Base-by-base conservation (phyloP, 2,888 invertebrate genomes). In the Ichneumoninae sp. region DNA sequence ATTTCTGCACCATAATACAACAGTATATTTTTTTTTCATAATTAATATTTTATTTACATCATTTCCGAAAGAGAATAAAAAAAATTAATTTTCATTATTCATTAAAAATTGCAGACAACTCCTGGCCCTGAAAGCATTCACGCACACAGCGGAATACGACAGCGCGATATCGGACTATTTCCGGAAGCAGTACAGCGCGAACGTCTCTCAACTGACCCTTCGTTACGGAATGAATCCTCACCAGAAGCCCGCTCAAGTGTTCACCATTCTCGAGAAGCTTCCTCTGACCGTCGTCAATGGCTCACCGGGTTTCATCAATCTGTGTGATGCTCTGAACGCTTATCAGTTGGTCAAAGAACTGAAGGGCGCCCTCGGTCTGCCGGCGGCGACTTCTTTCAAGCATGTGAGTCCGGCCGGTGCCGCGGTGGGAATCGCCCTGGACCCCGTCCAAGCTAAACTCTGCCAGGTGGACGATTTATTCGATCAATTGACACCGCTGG, bases 211-310 rank as follows among this genome's bases (percentile, higher is more conserved):
- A 92, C 92, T 99, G 71, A 96, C 97, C 0, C 94, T 99, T 66
- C 96, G 99, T 90, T 99, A 99, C 94, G 99, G 97, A 77, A 99
- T 99, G 98, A 99, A 99, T 94, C 99, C 99, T 0, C 99, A 99
- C 93, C 99, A 99, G 93, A 98, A 98, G 92, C 98, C 98, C 0
- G 99, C 99, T 0, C 98, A 98, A 92, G 94, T 99, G 6, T 99
- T 96, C 93, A 98, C 98, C 0, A 97, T 96, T 0, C 94, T 96
- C 30, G 95, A 96, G 75, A 95, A 96, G 74, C 94, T 99, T 76
- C 99, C 99, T 0, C 94, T 99, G 6, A 97, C 95, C 86, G 98
- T 99, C 2, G 93, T 99, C 36, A 99, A 99, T 94, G 99, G 99
- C 8, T 96, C 98, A 0, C 99, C 99, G 0, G 99, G 99, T 0